Evolutionary conservation across 2,113 vertebrate genomes (phyloP).

Genomic region (Macquaria ambigua): DNA sequence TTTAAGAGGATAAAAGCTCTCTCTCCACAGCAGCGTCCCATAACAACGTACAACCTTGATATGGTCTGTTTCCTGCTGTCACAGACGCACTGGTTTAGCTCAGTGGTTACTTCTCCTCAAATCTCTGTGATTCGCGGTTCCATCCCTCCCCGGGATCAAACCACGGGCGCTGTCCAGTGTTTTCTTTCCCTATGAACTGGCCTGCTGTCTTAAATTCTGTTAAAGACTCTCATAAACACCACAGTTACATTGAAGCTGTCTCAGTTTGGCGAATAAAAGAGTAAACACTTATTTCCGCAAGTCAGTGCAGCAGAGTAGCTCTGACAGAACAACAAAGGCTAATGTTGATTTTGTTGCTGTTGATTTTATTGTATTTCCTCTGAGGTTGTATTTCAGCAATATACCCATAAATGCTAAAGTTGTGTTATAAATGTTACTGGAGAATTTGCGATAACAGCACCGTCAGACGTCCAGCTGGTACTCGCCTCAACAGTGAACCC

Average conservation of each 20-base stretch:
- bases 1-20: not conserved
- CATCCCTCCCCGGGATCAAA: not conserved
- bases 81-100: conserved; percentile 5
- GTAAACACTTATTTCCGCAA: no score
- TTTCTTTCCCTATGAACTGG: not conserved
- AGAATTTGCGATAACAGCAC: no score
- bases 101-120: conserved; percentile 41
- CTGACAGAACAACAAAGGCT: no score
- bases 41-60: not conserved
- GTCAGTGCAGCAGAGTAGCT: no score
- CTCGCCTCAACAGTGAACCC: conserved; percentile 10
- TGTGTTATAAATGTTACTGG: no score
- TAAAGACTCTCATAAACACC: not conserved
- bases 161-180: conserved; percentile 22
- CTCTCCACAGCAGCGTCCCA: not conserved
- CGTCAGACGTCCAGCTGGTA: no score
- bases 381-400: no score
- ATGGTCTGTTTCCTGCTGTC: not conserved
- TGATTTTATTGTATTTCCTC: no score
- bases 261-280: no score
- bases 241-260: no score
- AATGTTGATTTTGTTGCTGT: no score
- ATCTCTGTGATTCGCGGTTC: not conserved
- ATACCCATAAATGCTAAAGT: not conserved
- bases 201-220: no score